Base-by-base conservation (phyloP, 2,888 invertebrate species). In the Orchesella flavescens region DNA sequence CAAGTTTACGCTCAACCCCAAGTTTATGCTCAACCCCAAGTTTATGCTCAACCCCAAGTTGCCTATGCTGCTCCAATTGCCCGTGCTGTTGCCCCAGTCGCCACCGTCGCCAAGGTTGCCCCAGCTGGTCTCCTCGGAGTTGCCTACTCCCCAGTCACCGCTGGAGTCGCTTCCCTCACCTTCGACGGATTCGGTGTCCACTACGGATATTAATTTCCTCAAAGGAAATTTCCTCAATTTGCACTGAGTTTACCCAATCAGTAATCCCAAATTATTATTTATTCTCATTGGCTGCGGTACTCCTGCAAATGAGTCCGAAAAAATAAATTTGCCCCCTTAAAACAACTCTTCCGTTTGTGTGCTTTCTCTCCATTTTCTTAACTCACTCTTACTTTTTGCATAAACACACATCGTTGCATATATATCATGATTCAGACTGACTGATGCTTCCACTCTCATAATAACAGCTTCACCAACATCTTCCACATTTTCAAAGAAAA, bases 111-210 rank as follows among this genome's bases (percentile, higher is more conserved):
- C 88, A 90, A 90, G 86, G 91, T 90, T 85, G 89, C 44, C 66
- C 49, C 34, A 34, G 34, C 7, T 34, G 34, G 34, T 34, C 85
- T 88, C 83, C 85, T 81, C 78, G 89, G 89, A 77, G 88, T 93
- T 69, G 89, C 91, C 34, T 93, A 93, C 90, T 91, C 92, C 46
- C 93, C 93, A 66, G 84, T 83, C 61, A 93, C 93, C 55, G 92
- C 93, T 87, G 92, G 92, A 83, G 93, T 93, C 59, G 92, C 93
- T 81, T 93, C 93, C 90, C 92, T 93, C 85, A 90, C 92, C 88
- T 94, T 92, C 90, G 90, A 79, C 23, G 85, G 85, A 84, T 82
- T 85, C 82, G 85, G 85, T 65, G 85, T 81, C 74, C 84, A 85
- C 81, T 85, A 85, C 82, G 81, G 75, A 75, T 85, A 84, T 75